Evolutionary conservation across 2,888 invertebrate species (phyloP).

Genomic region (Gasteruption jaculator): DNA sequence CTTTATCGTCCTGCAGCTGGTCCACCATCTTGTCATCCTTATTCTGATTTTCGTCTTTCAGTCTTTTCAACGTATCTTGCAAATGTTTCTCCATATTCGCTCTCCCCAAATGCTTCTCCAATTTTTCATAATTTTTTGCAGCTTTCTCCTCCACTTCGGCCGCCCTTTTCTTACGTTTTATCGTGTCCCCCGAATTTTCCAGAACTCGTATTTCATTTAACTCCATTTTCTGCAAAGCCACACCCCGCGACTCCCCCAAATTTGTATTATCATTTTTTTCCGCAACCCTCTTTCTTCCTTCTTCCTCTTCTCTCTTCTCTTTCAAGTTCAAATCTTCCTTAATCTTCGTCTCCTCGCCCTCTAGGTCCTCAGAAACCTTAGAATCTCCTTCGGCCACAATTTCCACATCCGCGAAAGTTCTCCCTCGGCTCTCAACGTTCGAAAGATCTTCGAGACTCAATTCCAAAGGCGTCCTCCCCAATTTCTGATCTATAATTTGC

Average conservation of each 20-base stretch:
- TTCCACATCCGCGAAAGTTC: neutral
- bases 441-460: constrained; percentile 32
- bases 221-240: no score
- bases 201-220: no score
- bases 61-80: constrained; percentile 17
- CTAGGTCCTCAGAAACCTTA: neutral
- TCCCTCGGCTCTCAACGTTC: no score
- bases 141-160: constrained; percentile 3
- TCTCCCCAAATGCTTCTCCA: no score
- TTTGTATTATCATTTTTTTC: constrained; percentile 1
- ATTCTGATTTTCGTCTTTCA: constrained; percentile 5
- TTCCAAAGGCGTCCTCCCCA: constrained; percentile 35
- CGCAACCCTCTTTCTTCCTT: neutral
- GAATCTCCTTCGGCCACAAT: neutral
- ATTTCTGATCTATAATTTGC: constrained; percentile 46
- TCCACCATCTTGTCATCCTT: constrained; percentile 1
- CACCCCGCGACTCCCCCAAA: no score
- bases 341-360: constrained; percentile 8
- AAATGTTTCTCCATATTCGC: constrained; percentile 5
- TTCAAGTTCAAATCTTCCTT: constrained; percentile 8
- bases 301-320: constrained; percentile 8
- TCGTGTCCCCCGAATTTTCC: neutral
- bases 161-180: neutral
- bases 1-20: constrained; percentile 1
- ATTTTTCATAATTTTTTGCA: no score